These are phyloP conservation scores for Pachypsylla venusta DNA, from an alignment of 1,140 invertebrate species.

Conservation along the genomic window DNA sequence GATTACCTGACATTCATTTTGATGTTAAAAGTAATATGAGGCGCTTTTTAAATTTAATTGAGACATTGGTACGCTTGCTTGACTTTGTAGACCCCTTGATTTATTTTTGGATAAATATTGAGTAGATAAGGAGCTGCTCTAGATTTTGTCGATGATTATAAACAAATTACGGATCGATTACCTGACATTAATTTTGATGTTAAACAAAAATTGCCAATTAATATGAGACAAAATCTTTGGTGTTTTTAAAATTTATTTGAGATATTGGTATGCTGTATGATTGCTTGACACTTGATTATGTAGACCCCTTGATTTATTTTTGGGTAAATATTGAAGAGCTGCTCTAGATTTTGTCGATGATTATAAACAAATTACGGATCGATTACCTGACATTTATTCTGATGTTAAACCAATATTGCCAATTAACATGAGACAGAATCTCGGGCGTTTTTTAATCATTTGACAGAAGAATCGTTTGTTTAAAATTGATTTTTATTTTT, in stretches of 20 bases:
- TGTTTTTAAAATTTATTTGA: too few species aligned
- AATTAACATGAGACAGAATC: not conserved
- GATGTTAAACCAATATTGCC: conserved; percentile 7
- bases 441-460: too few species aligned
- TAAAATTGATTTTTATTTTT: too few species aligned
- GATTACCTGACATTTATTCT: not conserved
- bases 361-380: conserved; percentile 7
- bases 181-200: not conserved
- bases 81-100: too few species aligned
- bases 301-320: too few species aligned
- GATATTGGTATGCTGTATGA: too few species aligned
- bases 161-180: conserved; percentile 7
- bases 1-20: not conserved
- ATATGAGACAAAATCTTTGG: not conserved
- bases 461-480: too few species aligned
- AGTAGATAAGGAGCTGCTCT: not conserved
- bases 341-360: not conserved
- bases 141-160: conserved; percentile 4
- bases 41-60: too few species aligned
- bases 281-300: too few species aligned
- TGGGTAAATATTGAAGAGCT: not conserved
- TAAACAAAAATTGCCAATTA: conserved; percentile 5
- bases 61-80: too few species aligned
- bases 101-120: too few species aligned
- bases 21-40: conserved; percentile 3